Percentiles rank a stretch among this genome's conserved stretches.
These are phyloP conservation scores for Campopleginae sp. DNA, from an alignment of 2,888 invertebrate genomes.

Conservation along the genomic window DNA sequence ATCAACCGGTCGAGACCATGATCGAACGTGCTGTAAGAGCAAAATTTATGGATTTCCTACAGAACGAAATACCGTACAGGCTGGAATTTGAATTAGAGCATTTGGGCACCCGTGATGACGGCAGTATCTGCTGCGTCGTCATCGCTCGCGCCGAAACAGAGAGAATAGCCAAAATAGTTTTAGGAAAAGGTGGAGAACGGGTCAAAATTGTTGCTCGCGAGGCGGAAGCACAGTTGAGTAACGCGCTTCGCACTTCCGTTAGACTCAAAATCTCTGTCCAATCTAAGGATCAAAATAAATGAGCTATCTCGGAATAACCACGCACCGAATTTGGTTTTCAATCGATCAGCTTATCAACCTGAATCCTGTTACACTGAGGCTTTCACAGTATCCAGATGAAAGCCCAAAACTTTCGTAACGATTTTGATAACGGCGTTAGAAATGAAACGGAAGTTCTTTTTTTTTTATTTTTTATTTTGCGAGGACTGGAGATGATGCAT, in stretches of 20 bases:
- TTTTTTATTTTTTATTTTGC: background rate
- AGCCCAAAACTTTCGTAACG: background rate
- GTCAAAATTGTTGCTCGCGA: slow-evolving; percentile 87
- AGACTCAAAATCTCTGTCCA: slow-evolving; percentile 72
- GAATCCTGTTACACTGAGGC: background rate
- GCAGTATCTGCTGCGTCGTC: slow-evolving; percentile 86
- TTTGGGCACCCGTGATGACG: slow-evolving; percentile 86
- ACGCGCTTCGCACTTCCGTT: slow-evolving; percentile 76
- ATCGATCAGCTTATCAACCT: background rate
- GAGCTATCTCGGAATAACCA: background rate
- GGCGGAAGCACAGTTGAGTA: slow-evolving; percentile 76
- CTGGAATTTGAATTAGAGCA: slow-evolving; percentile 89
- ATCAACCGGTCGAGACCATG: slow-evolving; percentile 89
- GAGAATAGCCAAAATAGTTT: slow-evolving; percentile 88
- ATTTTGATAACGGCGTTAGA: background rate
- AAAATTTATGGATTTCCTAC: slow-evolving; percentile 92
- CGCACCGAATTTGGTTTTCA: background rate
- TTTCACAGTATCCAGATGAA: background rate
- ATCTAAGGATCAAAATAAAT: slow-evolving; percentile 40
- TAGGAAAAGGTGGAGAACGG: slow-evolving; percentile 89
- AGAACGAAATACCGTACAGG: slow-evolving; percentile 94
- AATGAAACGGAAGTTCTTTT: background rate
- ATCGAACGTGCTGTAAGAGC: slow-evolving; percentile 92
- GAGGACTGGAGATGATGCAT: too few relatives aligned
- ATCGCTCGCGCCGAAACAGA: slow-evolving; percentile 87